Evolutionary conservation across 1,140 invertebrate genomes (phyloP), one percentile per base, ranked within the genome.

Genomic region (Arctopsyche grandis): DNA sequence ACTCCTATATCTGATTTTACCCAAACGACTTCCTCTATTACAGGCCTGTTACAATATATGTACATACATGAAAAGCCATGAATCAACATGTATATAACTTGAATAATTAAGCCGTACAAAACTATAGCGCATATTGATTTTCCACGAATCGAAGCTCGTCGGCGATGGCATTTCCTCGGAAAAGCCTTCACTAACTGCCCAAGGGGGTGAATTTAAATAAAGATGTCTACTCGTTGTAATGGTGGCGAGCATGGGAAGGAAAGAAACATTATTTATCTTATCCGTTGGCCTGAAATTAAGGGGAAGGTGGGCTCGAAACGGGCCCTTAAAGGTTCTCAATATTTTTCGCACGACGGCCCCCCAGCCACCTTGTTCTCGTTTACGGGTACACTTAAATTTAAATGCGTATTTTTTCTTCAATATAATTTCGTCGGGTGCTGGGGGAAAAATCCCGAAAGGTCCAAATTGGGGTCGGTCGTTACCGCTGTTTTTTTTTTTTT

Each of bases 231-330:
- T 48, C 66, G 14, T 22, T 26, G 63, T 70, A 78, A 69, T 78
- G 69, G 76, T 43, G 76, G 76, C 43, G 21, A 78, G 44, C 76
- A 52, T 56, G 60, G 76, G 69, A 78, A 78, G 77, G 69, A 78
- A 78, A 78, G 69, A 71, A 78, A 73, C 77, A 73, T 78, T 78
- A 78, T 78, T 78, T 78, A 78, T 78, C 77, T 78, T 78, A 78
- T 78, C 77, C 77, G 77, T 26, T 73, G 52, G 22, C 69, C 19
- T 26, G 69, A 78, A 71, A 71, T 71, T 56, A 71, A 78, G 48
- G 69, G 77, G 69, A 71, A 58, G 9, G 69, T 46, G 24, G 12
- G 44, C n/a, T 5, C 22, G 60, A 46, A 69, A 58, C 24, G 63
- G 26, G n/a, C 60, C 48, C 21, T 21, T 44, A 63, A 60, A 43